Evolutionary conservation across 1,140 invertebrate genomes (phyloP).

Genomic region (Camponotus floridanus): DNA sequence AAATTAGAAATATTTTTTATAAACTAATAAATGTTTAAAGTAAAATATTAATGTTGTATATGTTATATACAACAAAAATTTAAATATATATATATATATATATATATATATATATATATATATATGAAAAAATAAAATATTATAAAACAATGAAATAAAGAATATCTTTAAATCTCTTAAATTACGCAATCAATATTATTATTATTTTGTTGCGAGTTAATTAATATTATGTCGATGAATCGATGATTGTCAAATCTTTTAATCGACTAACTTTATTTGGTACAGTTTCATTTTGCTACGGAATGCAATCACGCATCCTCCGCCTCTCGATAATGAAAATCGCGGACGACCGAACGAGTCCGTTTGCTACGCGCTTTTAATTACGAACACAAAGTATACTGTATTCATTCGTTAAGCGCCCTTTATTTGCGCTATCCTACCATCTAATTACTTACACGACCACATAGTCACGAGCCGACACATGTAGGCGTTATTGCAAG

Average conservation of each 20-base stretch:
- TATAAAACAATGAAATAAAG: not conserved
- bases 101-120: no score
- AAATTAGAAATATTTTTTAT: no score
- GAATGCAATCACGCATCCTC: not conserved
- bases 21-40: no score
- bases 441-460: slow-evolving; percentile 72
- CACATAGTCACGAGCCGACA: slow-evolving; percentile 47
- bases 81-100: no score
- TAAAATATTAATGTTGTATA: no score
- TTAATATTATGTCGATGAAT: not conserved
- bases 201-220: not conserved
- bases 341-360: not conserved
- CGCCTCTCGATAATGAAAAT: slow-evolving; percentile 47
- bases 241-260: slow-evolving; percentile 2
- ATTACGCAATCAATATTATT: not conserved
- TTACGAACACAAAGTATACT: slow-evolving; percentile 58
- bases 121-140: not conserved
- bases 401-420: slow-evolving; percentile 54
- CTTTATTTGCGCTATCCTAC: slow-evolving; percentile 67
- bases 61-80: no score
- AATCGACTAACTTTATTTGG: slow-evolving; percentile 7
- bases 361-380: slow-evolving; percentile 55
- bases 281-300: slow-evolving; percentile 20
- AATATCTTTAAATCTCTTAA: not conserved
- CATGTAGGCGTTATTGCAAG: slow-evolving; percentile 66